phyloP scores from a whole-genome alignment of 2,113 vertebrate genomes.

The Campylomormyrus tamandua region DNA sequence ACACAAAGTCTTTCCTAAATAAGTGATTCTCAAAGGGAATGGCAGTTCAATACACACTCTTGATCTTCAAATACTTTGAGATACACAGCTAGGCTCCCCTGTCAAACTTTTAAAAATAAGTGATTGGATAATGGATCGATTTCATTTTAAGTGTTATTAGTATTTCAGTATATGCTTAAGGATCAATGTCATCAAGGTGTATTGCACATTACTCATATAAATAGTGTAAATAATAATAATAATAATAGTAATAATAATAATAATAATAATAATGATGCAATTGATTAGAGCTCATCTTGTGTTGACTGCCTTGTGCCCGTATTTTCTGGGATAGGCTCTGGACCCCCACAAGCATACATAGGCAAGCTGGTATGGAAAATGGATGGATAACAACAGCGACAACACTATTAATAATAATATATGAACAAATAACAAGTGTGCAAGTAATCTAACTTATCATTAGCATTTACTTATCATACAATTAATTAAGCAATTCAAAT shows the following conservation, averaged over 20 bases:
- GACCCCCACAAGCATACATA: background rate
- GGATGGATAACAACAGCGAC: background rate
- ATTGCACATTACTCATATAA: background rate
- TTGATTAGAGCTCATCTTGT: background rate
- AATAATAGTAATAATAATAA: background rate
- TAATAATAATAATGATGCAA: background rate
- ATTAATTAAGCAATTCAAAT: background rate
- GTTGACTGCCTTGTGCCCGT: background rate
- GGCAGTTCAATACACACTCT: background rate
- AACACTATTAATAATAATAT: background rate
- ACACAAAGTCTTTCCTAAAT: background rate
- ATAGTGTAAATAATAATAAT: background rate
- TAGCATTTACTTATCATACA: background rate
- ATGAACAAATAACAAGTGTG: background rate
- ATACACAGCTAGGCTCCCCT: background rate
- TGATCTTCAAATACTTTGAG: background rate
- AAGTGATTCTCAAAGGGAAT: background rate
- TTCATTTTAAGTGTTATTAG: background rate
- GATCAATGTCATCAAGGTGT: background rate
- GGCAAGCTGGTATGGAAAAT: background rate
- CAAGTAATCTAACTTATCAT: background rate
- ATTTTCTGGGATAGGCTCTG: background rate
- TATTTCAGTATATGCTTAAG: background rate
- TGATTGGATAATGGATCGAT: background rate
- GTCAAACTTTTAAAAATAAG: background rate